Evolutionary conservation across 2,888 invertebrate genomes (phyloP).

Genomic region (Microchrysa polita): DNA sequence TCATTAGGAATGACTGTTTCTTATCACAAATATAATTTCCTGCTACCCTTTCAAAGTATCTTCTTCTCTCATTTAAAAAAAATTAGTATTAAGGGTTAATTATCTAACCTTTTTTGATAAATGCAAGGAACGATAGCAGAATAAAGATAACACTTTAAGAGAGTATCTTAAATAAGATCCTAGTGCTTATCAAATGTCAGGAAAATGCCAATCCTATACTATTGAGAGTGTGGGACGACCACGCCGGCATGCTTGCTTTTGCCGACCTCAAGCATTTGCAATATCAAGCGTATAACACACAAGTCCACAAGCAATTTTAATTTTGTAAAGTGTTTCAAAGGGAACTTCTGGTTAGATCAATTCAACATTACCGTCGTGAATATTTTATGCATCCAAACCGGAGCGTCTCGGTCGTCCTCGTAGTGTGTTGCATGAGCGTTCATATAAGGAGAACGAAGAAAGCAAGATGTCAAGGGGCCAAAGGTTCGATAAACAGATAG

Average conservation of each 20-base stretch:
- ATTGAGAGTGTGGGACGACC: conserved; percentile 16
- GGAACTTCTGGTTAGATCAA: conserved; percentile 47
- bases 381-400: conserved; percentile 43
- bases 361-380: conserved; percentile 46
- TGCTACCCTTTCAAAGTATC: too few relatives aligned
- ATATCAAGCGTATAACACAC: conserved; percentile 37
- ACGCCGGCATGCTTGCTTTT: neutral
- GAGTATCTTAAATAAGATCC: conserved; percentile 39
- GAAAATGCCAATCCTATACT: conserved; percentile 44
- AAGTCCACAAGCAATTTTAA: conserved; percentile 47
- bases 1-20: too few relatives aligned
- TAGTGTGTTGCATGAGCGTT: neutral
- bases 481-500: neutral
- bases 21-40: too few relatives aligned
- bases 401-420: too few relatives aligned
- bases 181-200: conserved; percentile 44
- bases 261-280: neutral
- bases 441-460: neutral
- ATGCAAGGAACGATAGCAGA: neutral
- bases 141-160: conserved; percentile 41
- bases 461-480: neutral
- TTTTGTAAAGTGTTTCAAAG: conserved; percentile 47
- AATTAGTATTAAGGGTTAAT: too few relatives aligned
- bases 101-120: too few relatives aligned
- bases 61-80: too few relatives aligned